phyloP scores from a whole-genome alignment of 2,888 invertebrate genomes.

The Dicycla oo region DNA sequence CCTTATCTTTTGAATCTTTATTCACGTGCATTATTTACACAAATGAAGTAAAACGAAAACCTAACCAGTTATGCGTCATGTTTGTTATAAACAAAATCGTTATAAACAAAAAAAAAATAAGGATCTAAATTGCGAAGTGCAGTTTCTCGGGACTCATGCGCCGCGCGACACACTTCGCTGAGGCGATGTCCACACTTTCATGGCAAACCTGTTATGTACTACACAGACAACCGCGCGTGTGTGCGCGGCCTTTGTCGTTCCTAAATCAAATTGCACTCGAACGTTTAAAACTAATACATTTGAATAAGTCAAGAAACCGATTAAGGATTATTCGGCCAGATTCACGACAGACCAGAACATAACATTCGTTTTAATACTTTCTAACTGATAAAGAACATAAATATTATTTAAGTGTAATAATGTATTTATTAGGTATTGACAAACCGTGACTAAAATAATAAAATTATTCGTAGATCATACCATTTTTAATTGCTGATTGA shows the following conservation, averaged over 20 bases:
- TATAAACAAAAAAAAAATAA: constrained; percentile 64
- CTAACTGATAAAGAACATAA: constrained; percentile 59
- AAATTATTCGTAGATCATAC: constrained; percentile 61
- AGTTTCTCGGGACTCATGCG: constrained; percentile 68
- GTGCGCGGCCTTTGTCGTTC: constrained; percentile 70
- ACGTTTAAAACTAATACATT: constrained; percentile 63
- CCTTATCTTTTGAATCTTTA: constrained; percentile 41
- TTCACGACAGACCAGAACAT: constrained; percentile 39
- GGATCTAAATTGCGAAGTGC: constrained; percentile 68
- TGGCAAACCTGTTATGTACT: constrained; percentile 76
- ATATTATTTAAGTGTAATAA: constrained; percentile 62
- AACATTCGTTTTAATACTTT: constrained; percentile 57
- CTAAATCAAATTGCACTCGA: constrained; percentile 75
- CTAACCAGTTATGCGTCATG: constrained; percentile 60
- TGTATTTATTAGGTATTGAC: constrained; percentile 64
- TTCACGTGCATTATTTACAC: constrained; percentile 45
- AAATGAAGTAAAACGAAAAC: constrained; percentile 52
- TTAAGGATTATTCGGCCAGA: constrained; percentile 48
- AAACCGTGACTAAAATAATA: constrained; percentile 65
- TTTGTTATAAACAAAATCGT: constrained; percentile 67
- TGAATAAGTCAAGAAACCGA: constrained; percentile 68
- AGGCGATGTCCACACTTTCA: constrained; percentile 74
- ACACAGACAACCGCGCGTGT: constrained; percentile 41
- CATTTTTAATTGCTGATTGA: constrained; percentile 61
- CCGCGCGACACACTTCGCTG: constrained; percentile 73